Evolutionary conservation across 1,140 invertebrate genomes (phyloP), one percentile per base, ranked within the genome.

Genomic region (Phymorhynchus buccinoides): DNA sequence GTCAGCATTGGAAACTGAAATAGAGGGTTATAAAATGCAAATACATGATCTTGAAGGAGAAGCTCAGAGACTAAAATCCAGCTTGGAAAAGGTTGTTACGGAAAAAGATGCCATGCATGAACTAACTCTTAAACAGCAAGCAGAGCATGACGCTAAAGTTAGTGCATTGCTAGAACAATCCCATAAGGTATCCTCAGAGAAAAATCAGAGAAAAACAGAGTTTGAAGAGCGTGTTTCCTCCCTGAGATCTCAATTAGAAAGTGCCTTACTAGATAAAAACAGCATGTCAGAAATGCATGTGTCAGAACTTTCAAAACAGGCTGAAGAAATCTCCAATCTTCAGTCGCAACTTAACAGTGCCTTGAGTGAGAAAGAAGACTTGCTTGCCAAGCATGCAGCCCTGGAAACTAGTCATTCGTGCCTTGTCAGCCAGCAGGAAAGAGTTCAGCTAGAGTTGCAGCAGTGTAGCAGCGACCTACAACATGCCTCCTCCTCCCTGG

Each of bases 401-500:
- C 66, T 83, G 3, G 56, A 83, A 83, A 71, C 62, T 42, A 68
- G 56, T 71, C 81, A 83, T 30, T n/a, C 27, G 81, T 83, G 81
- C 66, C 81, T 83, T 83, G 66, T 73, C 30, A 44, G 22, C 32
- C 44, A 83, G 81, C 41, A 27, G 22, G 62, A 71, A 6, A 41
- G 39, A 18, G 35, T 83, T 30, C 81, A 71, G 66, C 66, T 71
- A 66, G 66, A 83, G 66, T n/a, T 83, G 41, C 66, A 68, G 62
- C 37, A 39, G 35, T 56, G 80, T 81, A 32, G 35, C 3, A 56
- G 39, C 30, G 80, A 81, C n/a, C 52, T 81, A 32, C 80, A 62
- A 35, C 39, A 73, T 42, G 81, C 81, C 81, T 83, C 66, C 62
- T 66, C 81, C 81, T 83, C 81, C 81, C 81, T 83, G 81, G 81